Conservation (phyloP, 2,113 vertebrate species). For the Plotosus lineatus region DNA sequence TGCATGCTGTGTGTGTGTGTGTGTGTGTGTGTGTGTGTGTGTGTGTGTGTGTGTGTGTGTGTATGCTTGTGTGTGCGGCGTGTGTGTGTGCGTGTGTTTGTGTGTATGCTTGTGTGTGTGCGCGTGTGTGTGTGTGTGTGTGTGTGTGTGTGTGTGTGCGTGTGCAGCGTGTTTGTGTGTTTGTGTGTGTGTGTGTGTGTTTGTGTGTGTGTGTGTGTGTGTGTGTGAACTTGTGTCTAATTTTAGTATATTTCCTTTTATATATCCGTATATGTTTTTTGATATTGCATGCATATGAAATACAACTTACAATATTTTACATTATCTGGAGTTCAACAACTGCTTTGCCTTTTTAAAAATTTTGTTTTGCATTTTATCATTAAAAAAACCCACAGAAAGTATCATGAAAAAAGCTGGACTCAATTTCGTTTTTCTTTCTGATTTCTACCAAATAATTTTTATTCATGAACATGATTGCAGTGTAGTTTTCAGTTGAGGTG, state of each 20-base stretch:
- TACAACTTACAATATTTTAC: neutral
- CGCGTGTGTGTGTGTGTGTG: constrained; percentile 21
- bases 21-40: constrained; percentile 3
- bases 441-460: neutral
- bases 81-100: too few relatives aligned
- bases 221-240: too few relatives aligned
- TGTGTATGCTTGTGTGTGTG: neutral
- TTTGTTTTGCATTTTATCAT: too few relatives aligned
- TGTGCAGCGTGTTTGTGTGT: constrained; percentile 15
- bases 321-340: neutral
- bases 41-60: constrained; percentile 20
- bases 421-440: neutral
- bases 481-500: neutral
- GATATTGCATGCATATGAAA: neutral
- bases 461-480: neutral
- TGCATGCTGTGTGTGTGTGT: constrained; percentile 13
- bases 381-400: too few relatives aligned
- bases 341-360: too few relatives aligned
- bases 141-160: constrained; percentile 11
- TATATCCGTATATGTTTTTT: neutral
- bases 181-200: constrained; percentile 17
- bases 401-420: neutral
- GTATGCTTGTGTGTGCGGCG: constrained; percentile 13
- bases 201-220: constrained; percentile 10
- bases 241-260: neutral